Evolutionary conservation across 2,113 vertebrate genomes (phyloP), one percentile per base, ranked within the genome.

Genomic region (Osmerus mordax): DNA sequence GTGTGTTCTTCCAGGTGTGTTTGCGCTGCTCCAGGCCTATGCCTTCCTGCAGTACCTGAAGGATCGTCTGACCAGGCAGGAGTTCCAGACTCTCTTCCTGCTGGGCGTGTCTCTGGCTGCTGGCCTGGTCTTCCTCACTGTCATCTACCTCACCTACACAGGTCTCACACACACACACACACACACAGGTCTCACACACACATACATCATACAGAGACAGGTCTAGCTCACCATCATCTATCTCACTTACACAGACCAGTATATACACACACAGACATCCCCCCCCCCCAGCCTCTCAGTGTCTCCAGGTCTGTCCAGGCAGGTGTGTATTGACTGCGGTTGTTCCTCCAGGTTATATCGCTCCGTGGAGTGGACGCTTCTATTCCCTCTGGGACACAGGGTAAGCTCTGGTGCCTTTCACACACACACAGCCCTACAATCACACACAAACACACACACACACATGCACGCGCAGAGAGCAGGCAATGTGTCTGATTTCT

Each of bases 321-420:
- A 7, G 60, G 3, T 15, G 23, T 73, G 14, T 72, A 84, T 82
- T 81, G 70, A 74, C 71, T n/a, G 0, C 53, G 0, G 23, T 25
- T 79, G 75, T 84, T 67, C 61, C 85, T 87, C 69, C 80, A 99
- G 97, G 97, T 79, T 23, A 99, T 89, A 99, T 99, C 65, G 97
- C 96, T 80, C 97, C 97, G 1, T 99, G 97, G 97, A 99, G 97
- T 88, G 96, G 97, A 64, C 95, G 97, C 59, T 99, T 99, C 92
- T 99, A 99, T 79, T 99, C 97, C 14, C 77, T 99, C 47, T 99
- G 97, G 97, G 97, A 99, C 87, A 99, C 97, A 15, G 97, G 97
- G 97, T 99, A 92, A 92, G 96, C 88, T 67, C 71, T 47, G 63
- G 76, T 79, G 77, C 79, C 79, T n/a, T 82, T 78, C 78, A 32